Conservation (phyloP, 2,113 vertebrate genomes). For the Sturnira hondurensis region DNA sequence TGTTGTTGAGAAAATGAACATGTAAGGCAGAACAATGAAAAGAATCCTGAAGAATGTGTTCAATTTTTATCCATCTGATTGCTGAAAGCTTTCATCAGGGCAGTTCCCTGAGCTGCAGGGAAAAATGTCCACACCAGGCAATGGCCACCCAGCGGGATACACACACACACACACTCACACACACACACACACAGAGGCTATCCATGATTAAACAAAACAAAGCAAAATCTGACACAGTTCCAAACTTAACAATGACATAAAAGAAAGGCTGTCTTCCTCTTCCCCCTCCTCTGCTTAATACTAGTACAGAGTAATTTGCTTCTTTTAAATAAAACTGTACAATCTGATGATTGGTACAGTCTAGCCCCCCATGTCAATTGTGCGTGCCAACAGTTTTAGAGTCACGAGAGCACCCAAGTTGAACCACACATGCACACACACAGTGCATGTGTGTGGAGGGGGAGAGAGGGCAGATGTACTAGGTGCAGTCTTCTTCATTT, state of each 20-base stretch:
- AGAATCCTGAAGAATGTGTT: slow-evolving; percentile 72
- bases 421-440: no score
- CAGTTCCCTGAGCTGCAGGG: slow-evolving; percentile 69
- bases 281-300: slow-evolving; percentile 59
- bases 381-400: not conserved
- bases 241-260: slow-evolving; percentile 79
- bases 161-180: not conserved
- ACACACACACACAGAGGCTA: slow-evolving; percentile 13
- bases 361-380: slow-evolving; percentile 74
- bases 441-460: not conserved
- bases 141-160: not conserved
- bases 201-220: slow-evolving; percentile 73
- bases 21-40: slow-evolving; percentile 77
- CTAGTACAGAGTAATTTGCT: slow-evolving; percentile 73
- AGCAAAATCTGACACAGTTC: slow-evolving; percentile 74
- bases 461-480: no score
- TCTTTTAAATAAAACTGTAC: slow-evolving; percentile 75
- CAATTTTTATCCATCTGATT: slow-evolving; percentile 76
- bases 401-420: not conserved
- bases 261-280: slow-evolving; percentile 66
- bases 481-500: not conserved
- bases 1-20: slow-evolving; percentile 62
- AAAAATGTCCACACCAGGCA: slow-evolving; percentile 7
- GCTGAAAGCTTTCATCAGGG: slow-evolving; percentile 78
- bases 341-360: slow-evolving; percentile 63